These are phyloP conservation scores for Denticeps clupeoides DNA, from an alignment of 2,797 vertebrate species.

Conservation along the genomic window DNA sequence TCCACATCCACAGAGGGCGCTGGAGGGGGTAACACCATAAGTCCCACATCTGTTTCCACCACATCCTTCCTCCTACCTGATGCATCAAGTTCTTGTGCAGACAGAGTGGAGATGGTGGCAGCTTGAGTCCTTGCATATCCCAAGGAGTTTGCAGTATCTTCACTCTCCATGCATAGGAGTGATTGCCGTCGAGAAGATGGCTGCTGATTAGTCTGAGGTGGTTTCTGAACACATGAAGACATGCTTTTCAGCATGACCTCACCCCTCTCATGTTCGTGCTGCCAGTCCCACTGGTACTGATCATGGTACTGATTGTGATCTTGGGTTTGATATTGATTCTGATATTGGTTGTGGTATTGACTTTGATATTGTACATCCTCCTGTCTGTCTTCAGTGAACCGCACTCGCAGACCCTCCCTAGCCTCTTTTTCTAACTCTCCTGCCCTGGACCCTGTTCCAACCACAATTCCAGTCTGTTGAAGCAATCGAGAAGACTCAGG, in stretches of 20 bases:
- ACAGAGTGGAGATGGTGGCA: slow-evolving; percentile 25
- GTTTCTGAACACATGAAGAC: too few species aligned
- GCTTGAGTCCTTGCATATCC: slow-evolving; percentile 51
- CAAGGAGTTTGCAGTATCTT: slow-evolving; percentile 42
- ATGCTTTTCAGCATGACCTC: slow-evolving; percentile 56
- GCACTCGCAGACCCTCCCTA: slow-evolving; percentile 57
- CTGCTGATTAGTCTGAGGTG: slow-evolving; percentile 36
- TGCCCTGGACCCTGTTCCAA: slow-evolving; percentile 34
- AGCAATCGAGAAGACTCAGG: slow-evolving; percentile 62
- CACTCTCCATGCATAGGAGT: slow-evolving; percentile 56
- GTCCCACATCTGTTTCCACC: slow-evolving; percentile 49
- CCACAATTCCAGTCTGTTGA: slow-evolving; percentile 48
- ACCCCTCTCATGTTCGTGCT: slow-evolving; percentile 42
- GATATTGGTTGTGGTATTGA: slow-evolving; percentile 22
- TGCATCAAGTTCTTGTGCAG: slow-evolving; percentile 30
- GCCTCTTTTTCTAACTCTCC: slow-evolving; percentile 24
- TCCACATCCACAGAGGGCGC: slow-evolving; percentile 81
- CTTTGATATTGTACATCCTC: slow-evolving; percentile 26
- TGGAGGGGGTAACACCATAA: slow-evolving; percentile 79
- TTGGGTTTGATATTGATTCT: slow-evolving; percentile 26
- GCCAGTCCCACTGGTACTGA: slow-evolving; percentile 42
- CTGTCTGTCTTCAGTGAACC: slow-evolving; percentile 52
- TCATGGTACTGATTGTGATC: slow-evolving; percentile 46
- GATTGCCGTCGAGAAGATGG: slow-evolving; percentile 57
- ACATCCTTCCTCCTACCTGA: slow-evolving; percentile 27